phyloP scores from a whole-genome alignment of 2,888 invertebrate species.

The Bedellia somnulentella region DNA sequence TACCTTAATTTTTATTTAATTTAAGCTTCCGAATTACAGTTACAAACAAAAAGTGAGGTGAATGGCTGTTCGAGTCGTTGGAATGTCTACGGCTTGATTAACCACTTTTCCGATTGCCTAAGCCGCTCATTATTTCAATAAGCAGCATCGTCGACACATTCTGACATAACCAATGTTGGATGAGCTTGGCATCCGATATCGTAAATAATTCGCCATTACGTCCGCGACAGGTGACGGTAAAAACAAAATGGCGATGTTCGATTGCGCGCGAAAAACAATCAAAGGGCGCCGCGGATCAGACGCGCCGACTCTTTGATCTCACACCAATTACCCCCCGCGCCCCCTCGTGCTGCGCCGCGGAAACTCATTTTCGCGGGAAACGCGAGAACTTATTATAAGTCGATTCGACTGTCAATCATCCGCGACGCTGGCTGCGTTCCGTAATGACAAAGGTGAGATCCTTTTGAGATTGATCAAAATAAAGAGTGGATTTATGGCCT shows the following conservation, averaged over 20 bases:
- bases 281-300: conserved; percentile 48
- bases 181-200: conserved; percentile 18
- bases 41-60: too few relatives aligned
- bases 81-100: too few relatives aligned
- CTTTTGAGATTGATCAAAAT: conserved; percentile 51
- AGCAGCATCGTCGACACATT: conserved; percentile 5
- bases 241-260: conserved; percentile 9
- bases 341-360: conserved; percentile 20
- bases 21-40: too few relatives aligned
- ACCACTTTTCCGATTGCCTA: too few relatives aligned
- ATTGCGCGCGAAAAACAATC: conserved; percentile 46
- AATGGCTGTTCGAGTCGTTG: too few relatives aligned
- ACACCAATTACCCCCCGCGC: conserved; percentile 36
- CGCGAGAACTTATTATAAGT: conserved; percentile 48
- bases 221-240: conserved; percentile 25
- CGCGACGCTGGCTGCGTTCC: conserved; percentile 29
- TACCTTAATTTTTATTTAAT: too few relatives aligned
- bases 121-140: conserved; percentile 8
- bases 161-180: too few relatives aligned
- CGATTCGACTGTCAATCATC: conserved; percentile 52
- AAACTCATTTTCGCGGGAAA: conserved; percentile 51
- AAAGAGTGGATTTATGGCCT: too few relatives aligned
- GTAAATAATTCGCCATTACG: conserved; percentile 39
- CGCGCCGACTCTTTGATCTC: conserved; percentile 30
- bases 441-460: conserved; percentile 53